A percentile compares a stretch with the other conserved stretches of the same genome.
Evolutionary conservation across 30 jellyfish, hydroid and myxozoan genomes (phyloP).

Genomic region (Hydractinia echinata): DNA sequence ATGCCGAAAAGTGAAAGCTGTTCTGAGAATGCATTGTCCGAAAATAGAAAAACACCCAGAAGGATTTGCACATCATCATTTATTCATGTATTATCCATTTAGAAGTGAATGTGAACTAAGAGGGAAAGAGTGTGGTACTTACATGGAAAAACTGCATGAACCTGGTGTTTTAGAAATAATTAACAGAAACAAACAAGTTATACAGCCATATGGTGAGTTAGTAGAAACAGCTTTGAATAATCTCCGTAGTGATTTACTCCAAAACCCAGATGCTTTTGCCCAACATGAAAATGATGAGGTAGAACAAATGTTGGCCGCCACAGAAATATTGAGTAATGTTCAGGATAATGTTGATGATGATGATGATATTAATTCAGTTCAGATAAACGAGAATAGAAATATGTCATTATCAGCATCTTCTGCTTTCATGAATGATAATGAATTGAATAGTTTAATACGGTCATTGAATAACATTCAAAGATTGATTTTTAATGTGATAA

Average conservation of each 20-base stretch:
- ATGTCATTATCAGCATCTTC: conserved; percentile 3
- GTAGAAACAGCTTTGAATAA: not conserved
- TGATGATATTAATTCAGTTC: not conserved
- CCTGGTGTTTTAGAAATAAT: conserved; percentile 15
- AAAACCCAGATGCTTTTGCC: not conserved
- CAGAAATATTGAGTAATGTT: not conserved
- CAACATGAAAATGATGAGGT: not conserved
- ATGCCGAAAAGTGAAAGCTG: conserved; percentile 5
- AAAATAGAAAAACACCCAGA: not conserved
- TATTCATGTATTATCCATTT: conserved; percentile 14
- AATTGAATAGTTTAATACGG: not conserved
- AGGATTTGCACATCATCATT: conserved; percentile 15
- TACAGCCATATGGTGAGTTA: not conserved
- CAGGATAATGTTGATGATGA: not conserved
- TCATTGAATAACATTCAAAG: conserved; percentile 5
- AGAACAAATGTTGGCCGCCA: not conserved
- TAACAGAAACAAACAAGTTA: conserved; percentile 2
- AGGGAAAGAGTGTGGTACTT: not conserved
- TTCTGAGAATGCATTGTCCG: conserved; percentile 6
- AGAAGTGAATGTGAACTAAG: conserved; percentile 11
- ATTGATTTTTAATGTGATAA: not conserved
- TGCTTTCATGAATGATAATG: not conserved
- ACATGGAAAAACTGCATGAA: conserved; percentile 4
- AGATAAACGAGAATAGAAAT: not conserved
- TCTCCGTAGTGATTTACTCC: not conserved